Percentiles rank a stretch among this genome's conserved stretches.
phyloP scores from a whole-genome alignment of 1,140 invertebrate species.

The Drosophila pruinosa region DNA sequence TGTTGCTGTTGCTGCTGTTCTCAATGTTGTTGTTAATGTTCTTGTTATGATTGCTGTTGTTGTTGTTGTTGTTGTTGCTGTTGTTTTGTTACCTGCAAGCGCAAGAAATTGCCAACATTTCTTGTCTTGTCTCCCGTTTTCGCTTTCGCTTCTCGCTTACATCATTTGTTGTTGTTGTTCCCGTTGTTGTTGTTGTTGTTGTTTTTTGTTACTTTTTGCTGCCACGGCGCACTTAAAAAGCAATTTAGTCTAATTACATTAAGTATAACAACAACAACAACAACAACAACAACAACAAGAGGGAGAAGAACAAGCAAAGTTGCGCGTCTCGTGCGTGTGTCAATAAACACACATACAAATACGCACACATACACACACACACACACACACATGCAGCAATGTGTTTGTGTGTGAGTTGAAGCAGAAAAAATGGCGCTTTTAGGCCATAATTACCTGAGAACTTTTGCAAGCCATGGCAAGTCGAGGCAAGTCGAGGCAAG shows the following conservation, averaged over 20 bases:
- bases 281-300: slow-evolving; percentile 23
- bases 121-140: neutral
- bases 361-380: slow-evolving; percentile 13
- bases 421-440: slow-evolving; percentile 73
- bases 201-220: slow-evolving; percentile 55
- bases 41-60: neutral
- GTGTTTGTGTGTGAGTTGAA: slow-evolving; percentile 13
- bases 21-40: slow-evolving; percentile 3
- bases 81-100: slow-evolving; percentile 14
- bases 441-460: slow-evolving; percentile 79
- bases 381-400: slow-evolving; percentile 41
- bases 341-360: slow-evolving; percentile 61
- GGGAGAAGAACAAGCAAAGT: slow-evolving; percentile 45
- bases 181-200: slow-evolving; percentile 20
- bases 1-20: slow-evolving; percentile 20
- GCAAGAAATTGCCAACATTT: neutral
- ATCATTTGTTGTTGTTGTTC: neutral
- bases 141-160: neutral
- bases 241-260: slow-evolving; percentile 81
- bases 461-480: slow-evolving; percentile 50
- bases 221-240: slow-evolving; percentile 74
- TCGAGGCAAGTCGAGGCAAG: too few species aligned
- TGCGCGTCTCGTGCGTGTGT: slow-evolving; percentile 66
- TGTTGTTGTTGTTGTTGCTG: slow-evolving; percentile 21
- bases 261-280: slow-evolving; percentile 67